Base-by-base conservation (phyloP, 2,797 vertebrate genomes). In the Esox masquinongy region DNA sequence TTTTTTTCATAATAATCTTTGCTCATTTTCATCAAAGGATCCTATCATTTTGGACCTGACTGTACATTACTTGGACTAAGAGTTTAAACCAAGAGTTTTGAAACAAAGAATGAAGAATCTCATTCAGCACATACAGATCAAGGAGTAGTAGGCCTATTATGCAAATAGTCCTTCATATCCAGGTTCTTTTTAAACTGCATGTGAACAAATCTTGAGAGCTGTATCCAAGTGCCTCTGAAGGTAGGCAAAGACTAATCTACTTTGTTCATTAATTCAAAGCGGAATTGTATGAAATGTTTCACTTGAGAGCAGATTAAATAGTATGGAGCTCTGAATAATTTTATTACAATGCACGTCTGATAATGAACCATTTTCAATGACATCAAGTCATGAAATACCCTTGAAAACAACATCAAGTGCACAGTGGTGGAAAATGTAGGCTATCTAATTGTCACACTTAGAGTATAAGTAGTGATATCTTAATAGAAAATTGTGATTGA, bases 221-320 rank as follows among this genome's bases (percentile, higher is more conserved):
- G 24, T 4, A 1, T 43, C 34, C 11, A 63, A 69, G 43, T 73
- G 22, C 53, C 39, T 77, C 74, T 74, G 22, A 72, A 64, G 39
- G 71, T n/a, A 53, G 12, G 3, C 73, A n/a, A 76, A 70, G 22
- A 72, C 64, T 56, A 9, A 47, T 75, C 6, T 22, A 36, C 74
- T 67, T 68, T 15, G n/a, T 49, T 49, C 36, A 47, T 79, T 51
- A 67, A 79, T 81, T 53, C 68, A 78, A 71, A 49, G 71, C 36
- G 11, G 22, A 63, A 51, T 73, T 29, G 29, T n/a, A 26, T 31
- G 24, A 77, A 75, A 73, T 74, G 11, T 70, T 76, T 43, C 31
- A 68, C 72, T 79, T 5, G 31, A 77, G 68, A 31, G 0, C 0
- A 77, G 70, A 74, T 80, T 59, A 77, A 77, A 78, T 47, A 59